Base-by-base conservation (phyloP, 1,140 invertebrate species). In the Macrosteles quadrilineatus region DNA sequence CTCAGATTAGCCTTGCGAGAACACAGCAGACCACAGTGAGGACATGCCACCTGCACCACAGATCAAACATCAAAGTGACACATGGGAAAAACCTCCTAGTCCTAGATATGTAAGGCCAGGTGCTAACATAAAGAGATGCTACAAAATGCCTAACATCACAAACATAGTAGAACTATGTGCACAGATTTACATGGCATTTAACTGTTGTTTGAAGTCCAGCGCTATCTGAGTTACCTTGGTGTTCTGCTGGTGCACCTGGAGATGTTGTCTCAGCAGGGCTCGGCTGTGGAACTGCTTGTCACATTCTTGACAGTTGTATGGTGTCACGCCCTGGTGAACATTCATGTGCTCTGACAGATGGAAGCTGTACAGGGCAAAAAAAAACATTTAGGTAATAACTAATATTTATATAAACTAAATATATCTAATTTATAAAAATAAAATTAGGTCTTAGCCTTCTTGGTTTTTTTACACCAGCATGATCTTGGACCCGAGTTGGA, bases 241-340 rank as follows among this genome's bases (percentile, higher is more conserved):
- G 79, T 14, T 45, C 64, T 50, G 78, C 77, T 47, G 11, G 66
- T 81, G 80, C 4, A 76, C 77, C 29, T 80, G 69, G 71, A 72
- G 76, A 63, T 81, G 80, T 47, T 81, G 80, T 32, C 80, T 73
- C 45, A 81, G 71, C 71, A 80, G 80, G 53, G 79, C 77, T 59
- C 79, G 76, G 70, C 79, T 81, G n/a, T 76, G 78, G 72, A 84
- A 84, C 3, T 78, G 72, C 72, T 84, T 83, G 0, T 75, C 77
- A 68, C 84, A 85, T 29, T 80, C 73, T 32, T 81, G 77, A 67
- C 84, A 85, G 27, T 72, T 69, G 55, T 81, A 81, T 0, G 82
- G 81, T 68, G 77, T 80, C 32, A 79, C 78, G 3, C 77, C 82
- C 50, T 76, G 76, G 40, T 84, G 83, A 12, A 72, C 45, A 29